phyloP scores from a whole-genome alignment of 2,113 vertebrate genomes.

The Turnix velox region DNA sequence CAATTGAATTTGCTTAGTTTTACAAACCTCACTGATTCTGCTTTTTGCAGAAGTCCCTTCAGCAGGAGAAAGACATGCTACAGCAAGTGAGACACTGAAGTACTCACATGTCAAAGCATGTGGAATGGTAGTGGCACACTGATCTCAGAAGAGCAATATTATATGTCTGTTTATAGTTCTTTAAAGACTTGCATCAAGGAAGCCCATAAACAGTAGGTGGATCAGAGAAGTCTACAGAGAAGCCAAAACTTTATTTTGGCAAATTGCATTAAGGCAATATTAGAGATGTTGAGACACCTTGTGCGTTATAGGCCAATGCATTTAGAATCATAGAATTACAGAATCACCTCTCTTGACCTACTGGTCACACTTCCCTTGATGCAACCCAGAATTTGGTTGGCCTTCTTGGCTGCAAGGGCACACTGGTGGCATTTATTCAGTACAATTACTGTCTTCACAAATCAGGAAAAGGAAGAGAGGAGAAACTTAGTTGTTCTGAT shows the following conservation, averaged over 20 bases:
- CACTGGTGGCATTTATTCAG: background rate
- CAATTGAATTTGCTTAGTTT: background rate
- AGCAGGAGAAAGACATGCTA: background rate
- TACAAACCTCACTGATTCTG: background rate
- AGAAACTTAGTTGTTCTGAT: background rate
- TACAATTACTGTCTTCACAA: background rate
- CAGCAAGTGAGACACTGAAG: background rate
- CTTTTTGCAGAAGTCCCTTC: background rate
- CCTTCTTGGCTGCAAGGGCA: no score
- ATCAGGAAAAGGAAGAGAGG: background rate
- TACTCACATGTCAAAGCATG: background rate
- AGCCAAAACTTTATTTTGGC: background rate
- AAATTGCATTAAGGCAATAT: background rate
- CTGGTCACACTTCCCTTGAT: no score
- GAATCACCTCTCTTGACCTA: no score
- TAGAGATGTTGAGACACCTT: background rate
- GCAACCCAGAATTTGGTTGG: no score
- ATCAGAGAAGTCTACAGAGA: background rate
- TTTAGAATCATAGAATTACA: no score
- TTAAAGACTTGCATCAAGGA: background rate
- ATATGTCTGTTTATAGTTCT: background rate
- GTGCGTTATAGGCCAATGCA: background rate
- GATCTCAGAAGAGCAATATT: background rate
- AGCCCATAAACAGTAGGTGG: background rate
- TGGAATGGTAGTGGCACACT: background rate